Percentiles rank a stretch among this genome's conserved stretches.
phyloP scores from a whole-genome alignment of 2,797 vertebrate genomes.

The Chelonia mydas region DNA sequence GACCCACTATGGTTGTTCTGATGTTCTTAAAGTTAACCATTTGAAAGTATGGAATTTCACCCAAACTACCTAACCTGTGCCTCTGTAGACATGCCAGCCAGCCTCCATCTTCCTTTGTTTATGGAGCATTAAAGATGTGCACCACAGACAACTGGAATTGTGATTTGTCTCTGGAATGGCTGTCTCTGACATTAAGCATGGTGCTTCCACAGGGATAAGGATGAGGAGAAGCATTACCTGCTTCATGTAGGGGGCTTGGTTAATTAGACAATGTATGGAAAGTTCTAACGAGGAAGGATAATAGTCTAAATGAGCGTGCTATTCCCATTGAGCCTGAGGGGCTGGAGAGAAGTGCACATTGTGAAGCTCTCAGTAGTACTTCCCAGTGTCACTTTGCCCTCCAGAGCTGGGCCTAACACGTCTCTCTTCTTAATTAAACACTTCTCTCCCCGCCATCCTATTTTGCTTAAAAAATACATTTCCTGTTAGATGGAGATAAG shows the following conservation, averaged over 20 bases:
- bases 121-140: too few species aligned
- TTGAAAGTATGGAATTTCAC: too few species aligned
- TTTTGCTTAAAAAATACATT: neutral
- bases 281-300: neutral
- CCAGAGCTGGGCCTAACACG: neutral
- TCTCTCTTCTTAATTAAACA: neutral
- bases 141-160: too few species aligned
- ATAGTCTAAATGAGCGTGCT: neutral
- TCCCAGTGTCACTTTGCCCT: neutral
- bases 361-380: neutral
- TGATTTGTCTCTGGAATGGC: too few species aligned
- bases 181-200: neutral
- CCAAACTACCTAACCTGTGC: too few species aligned
- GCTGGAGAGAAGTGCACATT: rapidly evolving
- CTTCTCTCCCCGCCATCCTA: neutral
- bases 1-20: too few species aligned
- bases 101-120: too few species aligned
- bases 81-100: too few species aligned
- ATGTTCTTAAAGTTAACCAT: too few species aligned
- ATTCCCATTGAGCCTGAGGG: neutral
- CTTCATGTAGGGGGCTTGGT: neutral
- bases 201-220: neutral
- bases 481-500: constrained; percentile 17
- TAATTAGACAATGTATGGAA: neutral
- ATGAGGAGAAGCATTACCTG: neutral